Evolutionary conservation across 2,113 vertebrate genomes (phyloP).

Genomic region (Butorides virescens): DNA sequence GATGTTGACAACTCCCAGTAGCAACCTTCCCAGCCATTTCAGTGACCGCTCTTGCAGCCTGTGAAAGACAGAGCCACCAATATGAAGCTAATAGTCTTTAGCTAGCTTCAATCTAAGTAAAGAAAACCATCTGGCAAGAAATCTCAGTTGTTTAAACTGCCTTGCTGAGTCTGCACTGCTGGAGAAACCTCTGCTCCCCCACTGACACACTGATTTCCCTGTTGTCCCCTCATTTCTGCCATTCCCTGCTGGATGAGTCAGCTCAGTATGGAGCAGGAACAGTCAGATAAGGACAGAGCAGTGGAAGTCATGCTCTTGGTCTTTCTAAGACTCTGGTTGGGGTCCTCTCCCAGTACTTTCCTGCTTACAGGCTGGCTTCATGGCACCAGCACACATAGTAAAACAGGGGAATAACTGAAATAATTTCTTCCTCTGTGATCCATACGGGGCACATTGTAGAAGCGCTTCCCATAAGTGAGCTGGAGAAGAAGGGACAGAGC

Average conservation of each 20-base stretch:
- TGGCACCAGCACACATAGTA: rapidly evolving
- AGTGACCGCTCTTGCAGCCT: not conserved
- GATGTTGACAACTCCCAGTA: not conserved
- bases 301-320: not conserved
- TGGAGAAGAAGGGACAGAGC: not conserved
- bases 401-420: not conserved
- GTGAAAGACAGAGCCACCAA: not conserved
- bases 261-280: not conserved
- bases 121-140: not conserved
- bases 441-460: not conserved
- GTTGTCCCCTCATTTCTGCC: not conserved
- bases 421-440: not conserved
- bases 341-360: not conserved
- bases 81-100: not conserved
- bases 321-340: not conserved
- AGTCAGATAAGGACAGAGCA: not conserved
- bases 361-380: not conserved
- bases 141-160: not conserved
- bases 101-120: not conserved
- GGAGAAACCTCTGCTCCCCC: not conserved
- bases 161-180: not conserved
- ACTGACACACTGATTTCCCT: not conserved
- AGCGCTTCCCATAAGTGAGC: not conserved
- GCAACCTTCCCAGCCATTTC: not conserved
- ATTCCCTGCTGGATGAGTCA: rapidly evolving